Base-by-base conservation (phyloP, 1,140 invertebrate genomes). In the Pseudobourletiella spinata region DNA sequence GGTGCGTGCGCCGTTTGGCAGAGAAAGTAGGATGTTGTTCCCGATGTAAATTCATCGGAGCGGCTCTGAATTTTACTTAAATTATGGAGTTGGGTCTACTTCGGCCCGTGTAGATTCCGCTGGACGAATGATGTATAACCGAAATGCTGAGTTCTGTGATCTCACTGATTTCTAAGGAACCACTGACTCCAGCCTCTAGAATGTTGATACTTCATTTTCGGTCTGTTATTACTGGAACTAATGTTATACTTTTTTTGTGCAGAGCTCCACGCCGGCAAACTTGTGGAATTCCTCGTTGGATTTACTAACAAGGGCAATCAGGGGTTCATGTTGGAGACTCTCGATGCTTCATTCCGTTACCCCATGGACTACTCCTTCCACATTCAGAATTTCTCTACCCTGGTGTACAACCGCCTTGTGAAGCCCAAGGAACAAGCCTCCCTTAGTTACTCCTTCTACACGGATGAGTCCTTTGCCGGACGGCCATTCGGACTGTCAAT, bases 351-450 rank as follows among this genome's bases (percentile, higher is more conserved):
- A 0, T 96, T 99, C 83, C 84, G 95, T 71, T 99, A 98, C 73
- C 93, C 95, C 20, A 91, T 97, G 85, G 96, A 99, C 76, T 98
- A 93, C 78, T 93, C 86, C 68, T 99, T 95, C 75, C 91, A 94
- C 74, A 95, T 99, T 71, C 95, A 98, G 76, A 98, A 98, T 78
- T 98, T 98, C 78, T 92, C 93, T 0, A 85, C 89, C 1, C 81
- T 94, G 69, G 81, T 84, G n/a, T 97, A 91, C 75, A 88, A 94
- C 70, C 84, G 85, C 71, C 79, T 88, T 71, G 91, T 99, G 0
- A 88, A 91, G 71, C 87, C 95, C 0, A 84, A 85, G 55, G 85
- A 95, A 70, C 91, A 99, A 78, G 91, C 91, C 16, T 96, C 96
- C 0, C 83, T 99, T 60, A 86, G 87, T 50, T 99, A 99, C 76